phyloP scores from a whole-genome alignment of 2,797 vertebrate species.

The Acrossocheilus fasciatus region DNA sequence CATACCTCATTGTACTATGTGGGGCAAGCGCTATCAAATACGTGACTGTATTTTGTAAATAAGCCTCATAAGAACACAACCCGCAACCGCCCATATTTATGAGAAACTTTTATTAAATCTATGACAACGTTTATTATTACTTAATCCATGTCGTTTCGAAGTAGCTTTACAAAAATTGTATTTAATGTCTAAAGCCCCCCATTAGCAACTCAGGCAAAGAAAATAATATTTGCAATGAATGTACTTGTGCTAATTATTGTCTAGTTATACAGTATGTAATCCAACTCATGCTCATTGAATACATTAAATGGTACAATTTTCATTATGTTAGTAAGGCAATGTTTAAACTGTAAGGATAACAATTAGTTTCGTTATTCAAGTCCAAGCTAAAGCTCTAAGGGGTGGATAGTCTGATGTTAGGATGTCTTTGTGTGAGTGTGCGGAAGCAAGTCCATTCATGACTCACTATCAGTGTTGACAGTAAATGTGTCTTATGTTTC shows the following conservation, averaged over 20 bases:
- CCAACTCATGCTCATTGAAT: neutral
- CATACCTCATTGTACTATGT: neutral
- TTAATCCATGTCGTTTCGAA: neutral
- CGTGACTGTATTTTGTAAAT: neutral
- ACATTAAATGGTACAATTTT: neutral
- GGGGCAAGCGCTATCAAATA: neutral
- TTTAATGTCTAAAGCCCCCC: neutral
- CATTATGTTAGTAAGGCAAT: neutral
- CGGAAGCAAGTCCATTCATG: conserved; percentile 54
- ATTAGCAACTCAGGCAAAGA: neutral
- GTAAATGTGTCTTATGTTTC: conserved; percentile 58
- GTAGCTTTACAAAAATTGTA: neutral
- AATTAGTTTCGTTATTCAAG: neutral
- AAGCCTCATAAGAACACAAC: neutral
- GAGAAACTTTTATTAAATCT: neutral
- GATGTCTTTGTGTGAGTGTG: conserved; percentile 19
- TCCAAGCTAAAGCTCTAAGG: neutral
- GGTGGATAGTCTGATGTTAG: neutral
- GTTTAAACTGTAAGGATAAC: neutral
- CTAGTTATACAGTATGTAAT: neutral
- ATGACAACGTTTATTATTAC: no score
- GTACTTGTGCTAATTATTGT: neutral
- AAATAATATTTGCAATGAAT: neutral
- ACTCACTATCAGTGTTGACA: conserved; percentile 58
- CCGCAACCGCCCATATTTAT: neutral